These are phyloP conservation scores for Schizothorax lantsangensis DNA, from an alignment of 2,797 vertebrate species.

Conservation along the genomic window DNA sequence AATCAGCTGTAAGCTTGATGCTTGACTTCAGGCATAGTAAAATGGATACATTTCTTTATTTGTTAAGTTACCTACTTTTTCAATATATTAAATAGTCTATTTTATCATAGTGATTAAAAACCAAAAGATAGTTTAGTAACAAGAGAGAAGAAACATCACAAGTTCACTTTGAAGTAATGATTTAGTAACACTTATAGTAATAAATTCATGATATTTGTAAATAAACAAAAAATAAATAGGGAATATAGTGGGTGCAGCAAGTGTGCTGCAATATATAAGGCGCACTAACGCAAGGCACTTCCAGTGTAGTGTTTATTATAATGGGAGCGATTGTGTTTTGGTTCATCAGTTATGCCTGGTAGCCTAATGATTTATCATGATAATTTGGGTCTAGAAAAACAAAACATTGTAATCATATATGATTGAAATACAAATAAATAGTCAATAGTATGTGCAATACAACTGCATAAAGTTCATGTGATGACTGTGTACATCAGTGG, in stretches of 20 bases:
- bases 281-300: neutral
- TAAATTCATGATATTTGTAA: neutral
- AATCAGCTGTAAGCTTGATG: too few relatives aligned
- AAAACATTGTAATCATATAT: neutral
- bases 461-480: neutral
- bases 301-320: neutral
- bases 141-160: neutral
- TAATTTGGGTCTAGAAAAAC: neutral
- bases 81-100: too few relatives aligned
- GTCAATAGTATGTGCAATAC: neutral
- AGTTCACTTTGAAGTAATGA: neutral
- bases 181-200: neutral
- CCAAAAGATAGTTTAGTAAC: neutral
- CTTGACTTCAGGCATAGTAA: too few relatives aligned
- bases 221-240: neutral
- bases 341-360: neutral
- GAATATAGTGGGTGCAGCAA: neutral
- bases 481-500: neutral
- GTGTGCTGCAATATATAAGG: too few relatives aligned
- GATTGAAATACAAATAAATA: neutral
- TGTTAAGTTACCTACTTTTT: too few relatives aligned
- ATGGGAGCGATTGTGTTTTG: neutral
- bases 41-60: too few relatives aligned
- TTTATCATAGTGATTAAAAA: neutral
- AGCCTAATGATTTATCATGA: neutral